Evolutionary conservation across 2,888 invertebrate genomes (phyloP), one percentile per base, ranked within the genome.

Genomic region (Lepetodrilus schrolli): DNA sequence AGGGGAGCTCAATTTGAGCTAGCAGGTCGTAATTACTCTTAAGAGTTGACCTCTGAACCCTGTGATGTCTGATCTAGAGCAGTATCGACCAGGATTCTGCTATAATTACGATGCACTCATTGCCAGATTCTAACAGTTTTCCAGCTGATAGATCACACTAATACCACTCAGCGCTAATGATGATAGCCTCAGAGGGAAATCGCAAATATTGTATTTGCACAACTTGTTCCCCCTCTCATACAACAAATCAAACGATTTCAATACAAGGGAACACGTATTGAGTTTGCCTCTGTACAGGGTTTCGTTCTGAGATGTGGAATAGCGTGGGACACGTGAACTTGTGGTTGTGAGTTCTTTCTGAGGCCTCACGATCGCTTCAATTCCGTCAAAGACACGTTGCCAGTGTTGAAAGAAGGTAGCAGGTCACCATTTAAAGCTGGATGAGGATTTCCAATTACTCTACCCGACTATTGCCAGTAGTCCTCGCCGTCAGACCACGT

Each of bases 101-200:
- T 58, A 58, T 58, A 34, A 58, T 58, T 30, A 58, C 58, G 58
- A 58, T 17, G 34, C 7, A 58, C 58, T 58, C 58, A 58, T 30
- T 58, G 58, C 34, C 30, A 58, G 30, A 58, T 58, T 58, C 34
- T 58, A 58, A 58, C 58, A 26, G 58, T 58, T 58, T 58, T 58
- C 58, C 58, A 58, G 58, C 30, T 58, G 30, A 58, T 17, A 34
- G 58, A 30, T 13, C 58, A 17, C 26, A 34, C 2, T 30, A 30
- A 58, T 58, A 58, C 17, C 58, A 30, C 26, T 30, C 13, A 26
- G 26, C 13, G 58, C 17, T 58, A 58, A 58, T 58, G 58, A 58
- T 58, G 58, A 58, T 58, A 30, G 58, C 30, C 58, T 23, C 26
- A 7, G 21, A 21, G 58, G 30, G 58, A 23, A 30, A 13, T 30